A percentile compares a stretch with the other conserved stretches of the same genome.
Evolutionary conservation across 2,797 vertebrate genomes (phyloP).

Genomic region (Mus minutoides): DNA sequence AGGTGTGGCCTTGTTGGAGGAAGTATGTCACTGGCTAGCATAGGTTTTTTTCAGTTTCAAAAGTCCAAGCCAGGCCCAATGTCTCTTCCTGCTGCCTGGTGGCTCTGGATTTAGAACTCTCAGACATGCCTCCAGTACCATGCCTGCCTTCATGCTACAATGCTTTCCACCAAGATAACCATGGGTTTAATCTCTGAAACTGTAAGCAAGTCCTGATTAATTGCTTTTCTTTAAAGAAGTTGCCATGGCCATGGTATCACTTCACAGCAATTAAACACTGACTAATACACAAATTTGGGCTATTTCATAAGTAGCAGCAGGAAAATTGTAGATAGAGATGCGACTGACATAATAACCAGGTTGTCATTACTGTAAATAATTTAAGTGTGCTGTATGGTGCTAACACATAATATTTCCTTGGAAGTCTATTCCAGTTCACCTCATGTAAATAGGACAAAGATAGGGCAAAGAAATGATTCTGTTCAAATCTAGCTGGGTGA

Average conservation of each 20-base stretch:
- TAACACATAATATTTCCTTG: not conserved
- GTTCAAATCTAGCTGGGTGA: not conserved
- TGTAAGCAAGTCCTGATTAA: not conserved
- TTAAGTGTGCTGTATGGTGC: not conserved
- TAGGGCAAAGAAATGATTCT: not conserved
- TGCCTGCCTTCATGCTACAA: not conserved
- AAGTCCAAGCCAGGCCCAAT: not conserved
- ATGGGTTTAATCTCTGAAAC: not conserved
- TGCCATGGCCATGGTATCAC: not conserved
- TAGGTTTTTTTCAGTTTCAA: not conserved
- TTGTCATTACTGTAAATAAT: not conserved
- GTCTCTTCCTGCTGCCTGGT: not conserved
- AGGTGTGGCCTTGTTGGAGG: not conserved
- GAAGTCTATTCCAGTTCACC: not conserved
- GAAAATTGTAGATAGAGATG: not conserved
- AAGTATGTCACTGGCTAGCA: not conserved
- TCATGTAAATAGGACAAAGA: not conserved
- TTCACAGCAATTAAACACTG: not conserved
- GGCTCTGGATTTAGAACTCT: not conserved
- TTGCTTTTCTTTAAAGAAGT: not conserved
- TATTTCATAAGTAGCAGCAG: not conserved
- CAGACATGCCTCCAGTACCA: not conserved
- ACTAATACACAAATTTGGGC: not conserved
- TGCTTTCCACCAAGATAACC: not conserved
- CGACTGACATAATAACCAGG: not conserved